Conservation (phyloP, 2,113 vertebrate genomes). For the Oryzias curvinotus region DNA sequence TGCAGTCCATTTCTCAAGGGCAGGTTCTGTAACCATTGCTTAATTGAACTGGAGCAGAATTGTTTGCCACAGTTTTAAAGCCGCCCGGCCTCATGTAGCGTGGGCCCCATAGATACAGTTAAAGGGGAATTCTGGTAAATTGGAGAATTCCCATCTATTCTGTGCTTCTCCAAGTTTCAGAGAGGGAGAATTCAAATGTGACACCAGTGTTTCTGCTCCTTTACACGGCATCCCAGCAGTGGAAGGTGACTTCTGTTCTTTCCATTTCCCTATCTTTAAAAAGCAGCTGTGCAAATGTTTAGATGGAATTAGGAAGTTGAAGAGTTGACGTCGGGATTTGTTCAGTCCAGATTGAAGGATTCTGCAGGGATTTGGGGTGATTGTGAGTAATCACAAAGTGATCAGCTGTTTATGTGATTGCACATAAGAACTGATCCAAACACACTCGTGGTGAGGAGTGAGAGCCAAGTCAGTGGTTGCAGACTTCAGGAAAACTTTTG, state of each 20-base stretch:
- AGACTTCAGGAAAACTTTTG: too few species aligned
- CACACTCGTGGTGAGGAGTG: background rate
- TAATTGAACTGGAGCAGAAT: conserved; percentile 62
- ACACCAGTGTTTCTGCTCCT: conserved; percentile 19
- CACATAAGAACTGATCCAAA: background rate
- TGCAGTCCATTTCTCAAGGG: conserved; percentile 68
- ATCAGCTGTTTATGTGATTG: background rate
- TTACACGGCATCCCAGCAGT: conserved; percentile 3
- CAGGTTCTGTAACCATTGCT: conserved; percentile 59
- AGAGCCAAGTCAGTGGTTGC: background rate
- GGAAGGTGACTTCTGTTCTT: background rate
- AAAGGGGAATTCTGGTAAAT: conserved; percentile 27
- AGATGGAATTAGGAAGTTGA: background rate
- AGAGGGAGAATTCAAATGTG: conserved; percentile 19
- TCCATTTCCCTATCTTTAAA: background rate
- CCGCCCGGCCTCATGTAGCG: conserved; percentile 40
- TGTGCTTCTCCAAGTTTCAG: conserved; percentile 14
- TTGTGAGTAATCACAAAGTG: too few species aligned
- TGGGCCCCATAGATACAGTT: conserved; percentile 26
- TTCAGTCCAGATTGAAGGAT: background rate
- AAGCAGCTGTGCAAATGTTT: background rate
- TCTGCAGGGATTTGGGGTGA: background rate
- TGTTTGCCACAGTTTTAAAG: conserved; percentile 56
- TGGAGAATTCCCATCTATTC: conserved; percentile 12
- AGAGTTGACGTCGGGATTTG: background rate